Base-by-base conservation (phyloP, 2,113 vertebrate genomes). In the Hydropotes inermis region DNA sequence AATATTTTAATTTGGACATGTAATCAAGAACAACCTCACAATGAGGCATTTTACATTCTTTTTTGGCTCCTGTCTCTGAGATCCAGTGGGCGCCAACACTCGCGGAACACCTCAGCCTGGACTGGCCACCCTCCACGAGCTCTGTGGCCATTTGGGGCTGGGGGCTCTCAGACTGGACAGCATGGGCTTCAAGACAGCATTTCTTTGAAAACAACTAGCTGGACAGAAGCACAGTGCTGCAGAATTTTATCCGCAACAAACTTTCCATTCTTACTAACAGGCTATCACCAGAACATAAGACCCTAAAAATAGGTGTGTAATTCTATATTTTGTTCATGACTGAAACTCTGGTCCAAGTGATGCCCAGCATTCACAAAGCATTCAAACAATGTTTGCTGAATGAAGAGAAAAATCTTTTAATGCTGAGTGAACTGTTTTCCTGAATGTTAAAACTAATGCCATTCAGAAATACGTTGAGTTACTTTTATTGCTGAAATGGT, bases 111-210 rank as follows among this genome's bases (percentile, higher is more conserved):
- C 58, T 93, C 25, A 0, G 45, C 21, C 7, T 45, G 58, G 33
- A 70, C 83, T 2, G n/a, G 87, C 27, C 85, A 36, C 36, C 1
- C 11, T 3, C n/a, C 15, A 21, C 2, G 28, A 17, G 47, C 86
- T 74, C 27, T 6, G 14, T 0, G 7, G 52, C 25, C n/a, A 1
- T 4, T 33, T 2, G 16, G n/a, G 30, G 87, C 87, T 13, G 3
- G 9, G 6, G 45, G 81, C 57, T 78, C 25, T 64, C 39, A 9
- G 4, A 1, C 2, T 3, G 12, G 27, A 14, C 33, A 2, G 81
- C 21, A 1, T 3, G 4, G 47, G 28, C 36, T 43, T 17, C 15
- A 0, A 7, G 21, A 25, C 12, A 17, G 28, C n/a, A 3, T 8
- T 33, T 64, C 87, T 57, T 23, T 23, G n/a, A 17, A 74, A 39